These are phyloP conservation scores for Trichogramma dendrolimi DNA, from an alignment of 2,888 invertebrate genomes.

Conservation along the genomic window DNA sequence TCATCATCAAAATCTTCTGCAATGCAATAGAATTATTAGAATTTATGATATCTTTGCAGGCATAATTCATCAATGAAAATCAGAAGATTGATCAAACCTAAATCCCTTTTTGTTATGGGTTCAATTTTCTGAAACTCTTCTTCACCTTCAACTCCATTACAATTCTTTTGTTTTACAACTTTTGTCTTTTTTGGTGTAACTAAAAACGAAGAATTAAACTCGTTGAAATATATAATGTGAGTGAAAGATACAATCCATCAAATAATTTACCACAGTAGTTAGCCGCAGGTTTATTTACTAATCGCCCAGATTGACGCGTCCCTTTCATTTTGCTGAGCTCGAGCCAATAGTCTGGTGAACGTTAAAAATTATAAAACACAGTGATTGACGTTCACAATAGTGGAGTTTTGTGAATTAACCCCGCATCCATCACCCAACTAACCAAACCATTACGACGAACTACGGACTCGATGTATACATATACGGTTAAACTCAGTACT, in stretches of 20 bases:
- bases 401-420: no score
- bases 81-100: neutral
- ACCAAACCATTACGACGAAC: no score
- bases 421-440: no score
- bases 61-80: neutral
- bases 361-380: no score
- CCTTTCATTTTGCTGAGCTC: no score
- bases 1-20: neutral
- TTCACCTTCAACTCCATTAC: neutral
- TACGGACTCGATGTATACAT: no score
- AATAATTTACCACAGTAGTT: no score
- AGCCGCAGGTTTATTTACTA: no score
- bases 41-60: neutral
- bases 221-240: neutral
- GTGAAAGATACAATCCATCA: neutral
- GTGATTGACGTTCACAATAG: no score
- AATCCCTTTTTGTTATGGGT: constrained; percentile 10
- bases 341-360: no score
- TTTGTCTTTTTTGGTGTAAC: neutral
- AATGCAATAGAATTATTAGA: constrained; percentile 23
- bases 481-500: no score
- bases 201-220: neutral
- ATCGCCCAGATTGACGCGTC: no score
- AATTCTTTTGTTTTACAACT: neutral
- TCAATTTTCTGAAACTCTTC: neutral